phyloP scores from a whole-genome alignment of 2,113 vertebrate species.

The Candoia aspera region DNA sequence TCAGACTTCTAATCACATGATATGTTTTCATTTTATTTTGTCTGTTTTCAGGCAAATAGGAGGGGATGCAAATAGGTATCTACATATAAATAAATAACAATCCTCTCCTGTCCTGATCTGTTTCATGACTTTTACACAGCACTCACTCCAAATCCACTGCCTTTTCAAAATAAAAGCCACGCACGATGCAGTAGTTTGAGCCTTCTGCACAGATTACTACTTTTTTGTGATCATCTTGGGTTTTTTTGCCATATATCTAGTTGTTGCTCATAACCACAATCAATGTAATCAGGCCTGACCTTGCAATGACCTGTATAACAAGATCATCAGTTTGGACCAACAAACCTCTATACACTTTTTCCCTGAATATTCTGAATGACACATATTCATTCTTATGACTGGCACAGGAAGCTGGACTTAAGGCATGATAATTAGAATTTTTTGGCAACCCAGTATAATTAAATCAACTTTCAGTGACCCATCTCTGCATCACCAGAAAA shows the following conservation, averaged over 20 bases:
- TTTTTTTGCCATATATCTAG: neutral
- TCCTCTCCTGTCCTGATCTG: neutral
- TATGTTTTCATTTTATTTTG: neutral
- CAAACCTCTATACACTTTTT: neutral
- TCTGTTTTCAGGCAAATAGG: neutral
- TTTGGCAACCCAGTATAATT: neutral
- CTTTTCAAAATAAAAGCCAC: neutral
- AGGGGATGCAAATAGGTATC: neutral
- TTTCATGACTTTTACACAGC: neutral
- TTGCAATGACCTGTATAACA: neutral
- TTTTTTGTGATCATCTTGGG: neutral
- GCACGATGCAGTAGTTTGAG: neutral
- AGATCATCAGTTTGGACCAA: neutral
- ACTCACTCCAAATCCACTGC: neutral
- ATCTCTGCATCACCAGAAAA: neutral
- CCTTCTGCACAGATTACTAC: neutral
- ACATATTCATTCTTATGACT: constrained; percentile 17
- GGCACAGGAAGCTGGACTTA: neutral
- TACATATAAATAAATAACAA: neutral
- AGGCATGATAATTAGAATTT: neutral
- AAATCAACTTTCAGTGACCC: neutral
- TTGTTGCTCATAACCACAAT: neutral
- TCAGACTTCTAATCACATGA: neutral
- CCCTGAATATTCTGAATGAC: neutral
- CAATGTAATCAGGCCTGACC: neutral